Conservation (phyloP, 2,113 vertebrate species). For the Motacilla alba region DNA sequence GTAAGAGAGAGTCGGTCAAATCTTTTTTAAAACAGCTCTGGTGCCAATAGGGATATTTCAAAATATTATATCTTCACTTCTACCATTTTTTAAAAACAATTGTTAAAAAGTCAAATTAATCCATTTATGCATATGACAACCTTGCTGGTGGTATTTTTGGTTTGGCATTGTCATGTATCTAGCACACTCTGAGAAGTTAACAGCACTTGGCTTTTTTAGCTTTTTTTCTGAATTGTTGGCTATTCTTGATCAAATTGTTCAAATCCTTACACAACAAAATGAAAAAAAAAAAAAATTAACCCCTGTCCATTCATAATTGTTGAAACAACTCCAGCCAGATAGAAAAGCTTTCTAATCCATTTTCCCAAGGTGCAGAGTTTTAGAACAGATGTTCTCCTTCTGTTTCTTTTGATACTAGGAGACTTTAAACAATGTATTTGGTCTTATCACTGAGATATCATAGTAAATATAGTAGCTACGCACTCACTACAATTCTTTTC, state of each 20-base stretch:
- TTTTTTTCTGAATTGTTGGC: not conserved
- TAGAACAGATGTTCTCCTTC: not conserved
- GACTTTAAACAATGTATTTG: not conserved
- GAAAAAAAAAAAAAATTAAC: not conserved
- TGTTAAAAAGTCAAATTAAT: not conserved
- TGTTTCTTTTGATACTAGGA: not conserved
- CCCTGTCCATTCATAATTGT: not conserved
- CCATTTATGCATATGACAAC: not conserved
- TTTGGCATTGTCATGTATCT: not conserved
- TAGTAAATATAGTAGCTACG: not conserved
- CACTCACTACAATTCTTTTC: not conserved
- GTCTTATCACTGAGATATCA: not conserved
- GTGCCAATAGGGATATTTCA: not conserved
- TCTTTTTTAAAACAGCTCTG: not conserved
- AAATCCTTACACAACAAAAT: not conserved
- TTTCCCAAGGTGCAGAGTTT: not conserved
- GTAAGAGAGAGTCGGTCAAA: not conserved
- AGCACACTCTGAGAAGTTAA: not conserved
- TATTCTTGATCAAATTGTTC: not conserved
- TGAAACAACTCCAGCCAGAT: not conserved
- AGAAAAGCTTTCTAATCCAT: not conserved
- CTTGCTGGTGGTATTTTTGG: not conserved
- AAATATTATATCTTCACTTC: not conserved
- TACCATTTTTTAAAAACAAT: not conserved
- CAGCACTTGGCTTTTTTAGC: rapidly evolving